These are phyloP conservation scores for Phaethon lepturus DNA, from an alignment of 2,113 vertebrate species.

Conservation along the genomic window DNA sequence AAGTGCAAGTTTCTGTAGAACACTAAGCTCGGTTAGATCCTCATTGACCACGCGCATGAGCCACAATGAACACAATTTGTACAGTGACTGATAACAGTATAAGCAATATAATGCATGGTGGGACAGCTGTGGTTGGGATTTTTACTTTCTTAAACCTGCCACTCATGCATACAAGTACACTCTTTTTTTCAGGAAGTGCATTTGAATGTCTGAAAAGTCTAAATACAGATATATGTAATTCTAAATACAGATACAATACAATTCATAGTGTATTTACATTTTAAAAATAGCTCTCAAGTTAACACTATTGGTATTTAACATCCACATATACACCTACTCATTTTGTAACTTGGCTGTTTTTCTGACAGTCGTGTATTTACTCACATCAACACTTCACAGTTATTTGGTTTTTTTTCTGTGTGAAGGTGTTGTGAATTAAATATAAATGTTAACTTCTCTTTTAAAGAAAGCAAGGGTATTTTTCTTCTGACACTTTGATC, in stretches of 20 bases:
- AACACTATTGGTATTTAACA: background rate
- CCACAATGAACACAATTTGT: background rate
- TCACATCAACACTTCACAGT: background rate
- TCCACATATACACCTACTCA: background rate
- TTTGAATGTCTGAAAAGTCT: background rate
- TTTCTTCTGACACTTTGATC: background rate
- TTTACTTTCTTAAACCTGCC: background rate
- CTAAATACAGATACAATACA: background rate
- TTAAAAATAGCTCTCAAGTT: background rate
- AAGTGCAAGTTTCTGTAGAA: background rate
- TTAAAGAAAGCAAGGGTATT: background rate
- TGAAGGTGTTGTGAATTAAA: background rate
- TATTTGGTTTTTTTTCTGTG: rapidly evolving
- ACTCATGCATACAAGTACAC: background rate
- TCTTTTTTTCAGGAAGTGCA: background rate
- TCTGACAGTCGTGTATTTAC: background rate
- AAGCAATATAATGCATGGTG: rapidly evolving
- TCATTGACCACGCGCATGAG: rapidly evolving
- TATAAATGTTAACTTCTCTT: background rate
- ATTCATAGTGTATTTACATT: background rate
- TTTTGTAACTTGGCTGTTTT: background rate
- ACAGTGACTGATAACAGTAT: rapidly evolving
- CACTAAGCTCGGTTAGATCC: background rate
- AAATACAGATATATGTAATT: background rate
- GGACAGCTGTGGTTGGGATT: background rate